Conservation (phyloP, 1,140 invertebrate genomes). For the Sminthurides bifidus region DNA sequence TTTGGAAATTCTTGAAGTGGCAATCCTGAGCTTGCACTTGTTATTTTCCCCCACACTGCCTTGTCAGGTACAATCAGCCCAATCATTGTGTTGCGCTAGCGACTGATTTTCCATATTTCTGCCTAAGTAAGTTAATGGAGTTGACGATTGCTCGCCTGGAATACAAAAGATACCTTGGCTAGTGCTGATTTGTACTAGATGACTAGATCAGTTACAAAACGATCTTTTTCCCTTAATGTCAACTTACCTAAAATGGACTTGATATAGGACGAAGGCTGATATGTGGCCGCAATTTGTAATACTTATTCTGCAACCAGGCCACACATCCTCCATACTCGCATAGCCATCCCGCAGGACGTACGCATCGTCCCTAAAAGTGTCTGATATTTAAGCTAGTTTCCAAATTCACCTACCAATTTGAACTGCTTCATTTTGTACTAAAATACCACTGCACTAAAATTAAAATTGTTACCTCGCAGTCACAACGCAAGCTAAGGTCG, state of each 20-base stretch:
- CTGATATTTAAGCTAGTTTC: not conserved
- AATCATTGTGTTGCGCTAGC: too few species aligned
- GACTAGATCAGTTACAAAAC: not conserved
- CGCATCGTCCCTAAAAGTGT: conserved; percentile 32
- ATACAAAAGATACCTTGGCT: not conserved
- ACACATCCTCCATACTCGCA: conserved; percentile 42
- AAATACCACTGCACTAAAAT: conserved; percentile 10
- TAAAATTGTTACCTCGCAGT: conserved; percentile 49
- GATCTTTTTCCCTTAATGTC: not conserved
- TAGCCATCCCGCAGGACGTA: conserved; percentile 28
- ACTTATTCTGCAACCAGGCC: conserved; percentile 79
- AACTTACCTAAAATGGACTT: conserved; percentile 68
- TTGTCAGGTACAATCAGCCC: too few species aligned
- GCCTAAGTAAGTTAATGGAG: conserved; percentile 7
- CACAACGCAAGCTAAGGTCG: conserved; percentile 69
- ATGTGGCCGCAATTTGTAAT: conserved; percentile 85
- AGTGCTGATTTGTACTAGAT: not conserved
- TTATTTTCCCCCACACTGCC: too few species aligned
- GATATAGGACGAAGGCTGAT: conserved; percentile 72
- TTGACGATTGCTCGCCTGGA: conserved; percentile 12
- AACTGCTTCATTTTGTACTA: not conserved
- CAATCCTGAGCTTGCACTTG: too few species aligned
- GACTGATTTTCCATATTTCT: too few species aligned
- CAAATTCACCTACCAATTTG: not conserved
- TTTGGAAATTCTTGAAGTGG: too few species aligned